Evolutionary conservation across 2,797 vertebrate genomes (phyloP), one percentile per base, ranked within the genome.

Genomic region (Sebastes iracundus): DNA sequence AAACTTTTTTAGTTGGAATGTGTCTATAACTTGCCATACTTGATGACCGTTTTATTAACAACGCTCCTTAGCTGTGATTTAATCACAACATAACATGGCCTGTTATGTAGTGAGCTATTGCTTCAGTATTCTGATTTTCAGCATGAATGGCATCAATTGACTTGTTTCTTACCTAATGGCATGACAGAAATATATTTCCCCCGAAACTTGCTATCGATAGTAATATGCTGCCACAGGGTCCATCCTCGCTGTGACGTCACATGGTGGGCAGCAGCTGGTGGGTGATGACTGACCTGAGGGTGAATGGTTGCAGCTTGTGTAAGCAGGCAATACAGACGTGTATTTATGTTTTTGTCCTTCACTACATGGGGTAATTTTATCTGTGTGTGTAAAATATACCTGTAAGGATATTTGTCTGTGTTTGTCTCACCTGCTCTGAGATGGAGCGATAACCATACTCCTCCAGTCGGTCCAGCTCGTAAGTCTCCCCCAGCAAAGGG

Each of bases 101-200:
- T 20, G 16, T 18, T 20, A 3, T 42, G 38, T 42, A 42, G 42
- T 46, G 0, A 46, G 42, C 42, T 46, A 46, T 46, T 46, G 16
- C 16, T 46, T 46, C 16, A 20, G 7, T 46, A 46, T 46, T 46
- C 11, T 66, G 5, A 67, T 16, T 38, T 25, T 52, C 20, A 14
- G 6, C 13, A 53, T 86, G 4, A 64, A 49, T n/a, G 46, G 30
- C 30, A 25, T 64, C 4, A 32, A n/a, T 58, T 14, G 0, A 20
- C 10, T 28, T 69, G 38, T 49, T 61, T 71, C 89, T 95, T 93
- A 99, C 98, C 98, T 77, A 97, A 94, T 0, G 98, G 98, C 97
- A 99, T 95, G 84, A 99, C 97, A 71, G 98, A 99, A 88, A 99
- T 97, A 90, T 99, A 98, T 94, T 99, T 99, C 77, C 98, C 98